Evolutionary conservation across 2,797 vertebrate genomes (phyloP), one percentile per base, ranked within the genome.

Genomic region (Pampus argenteus): DNA sequence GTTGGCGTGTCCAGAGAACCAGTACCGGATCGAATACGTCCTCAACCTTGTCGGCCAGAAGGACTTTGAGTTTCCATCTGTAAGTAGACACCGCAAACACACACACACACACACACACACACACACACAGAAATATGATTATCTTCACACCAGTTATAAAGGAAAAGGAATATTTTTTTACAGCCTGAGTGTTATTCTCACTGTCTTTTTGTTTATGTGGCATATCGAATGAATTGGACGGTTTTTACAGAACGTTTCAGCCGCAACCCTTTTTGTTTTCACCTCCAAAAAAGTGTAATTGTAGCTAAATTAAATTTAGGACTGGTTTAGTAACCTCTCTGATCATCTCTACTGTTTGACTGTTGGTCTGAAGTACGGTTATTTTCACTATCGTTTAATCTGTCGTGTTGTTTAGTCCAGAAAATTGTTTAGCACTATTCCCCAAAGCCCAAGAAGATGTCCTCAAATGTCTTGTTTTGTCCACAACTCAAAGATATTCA

Each of bases 31-130:
- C 55, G 96, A 99, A 86, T 99, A 99, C 82, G 92, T 99, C 88
- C 95, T 97, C 92, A 99, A 96, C 89, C 93, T 97, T 78, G 95
- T 95, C 84, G 96, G 91, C 91, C 96, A 98, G 91, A 98, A 98
- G 67, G 96, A 99, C 92, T 99, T 98, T 77, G 97, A 99, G 78
- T 99, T 98, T 92, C 95, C 97, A 76, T 91, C 93, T 74, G 98
- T 99, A 93, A 97, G 97, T 93, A 79, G 25, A 58, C 61, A 36
- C 14, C 13, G 2, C 20, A 22, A 4, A 49, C 10, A 49, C 47
- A 38, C 31, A 6, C 34, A 57, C 28, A 40, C 6, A 1, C 20
- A 49, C 70, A 20, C 20, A 2, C 15, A 11, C 29, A 57, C 13
- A 61, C 47, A 14, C 48, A 22, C 48, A 45, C n/a, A 58, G 0